Evolutionary conservation across 1,140 invertebrate species (phyloP).

Genomic region (Aporrectodea caliginosa): DNA sequence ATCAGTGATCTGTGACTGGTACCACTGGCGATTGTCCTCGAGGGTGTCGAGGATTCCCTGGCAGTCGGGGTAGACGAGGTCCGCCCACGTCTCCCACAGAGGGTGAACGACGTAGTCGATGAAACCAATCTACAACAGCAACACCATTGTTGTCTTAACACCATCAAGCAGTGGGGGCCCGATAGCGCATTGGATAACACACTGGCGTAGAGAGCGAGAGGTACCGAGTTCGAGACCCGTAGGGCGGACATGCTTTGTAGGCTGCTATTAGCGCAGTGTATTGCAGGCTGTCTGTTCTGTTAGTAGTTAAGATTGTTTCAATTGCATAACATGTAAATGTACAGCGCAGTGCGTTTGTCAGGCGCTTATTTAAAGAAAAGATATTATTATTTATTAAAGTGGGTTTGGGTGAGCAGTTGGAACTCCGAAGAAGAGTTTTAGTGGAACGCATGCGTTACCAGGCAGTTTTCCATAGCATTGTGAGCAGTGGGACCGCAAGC

Average conservation of each 20-base stretch:
- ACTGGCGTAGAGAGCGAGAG: background rate
- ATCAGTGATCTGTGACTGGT: conserved; percentile 7
- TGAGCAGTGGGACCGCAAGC: background rate
- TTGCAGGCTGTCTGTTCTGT: too few relatives aligned
- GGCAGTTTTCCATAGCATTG: background rate
- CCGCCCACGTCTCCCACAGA: conserved; percentile 99
- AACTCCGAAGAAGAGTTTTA: too few relatives aligned
- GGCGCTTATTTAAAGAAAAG: too few relatives aligned
- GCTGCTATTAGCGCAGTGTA: too few relatives aligned
- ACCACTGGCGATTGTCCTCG: conserved; percentile 95
- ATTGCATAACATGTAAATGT: too few relatives aligned
- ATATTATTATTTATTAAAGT: too few relatives aligned
- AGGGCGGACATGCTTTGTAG: background rate
- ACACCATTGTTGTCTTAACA: background rate
- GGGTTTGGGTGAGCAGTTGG: too few relatives aligned
- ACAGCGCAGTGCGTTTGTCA: too few relatives aligned
- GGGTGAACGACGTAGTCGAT: conserved; percentile 99
- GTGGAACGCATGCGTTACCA: background rate
- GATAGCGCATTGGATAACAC: background rate
- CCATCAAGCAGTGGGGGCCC: background rate
- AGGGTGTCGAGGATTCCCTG: conserved; percentile 95
- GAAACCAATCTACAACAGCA: conserved; percentile 76
- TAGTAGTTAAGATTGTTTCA: too few relatives aligned
- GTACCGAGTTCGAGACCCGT: background rate
- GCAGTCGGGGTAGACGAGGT: conserved; percentile 95